Evolutionary conservation across 2,797 vertebrate genomes (phyloP).

Genomic region (Mus spretus): DNA sequence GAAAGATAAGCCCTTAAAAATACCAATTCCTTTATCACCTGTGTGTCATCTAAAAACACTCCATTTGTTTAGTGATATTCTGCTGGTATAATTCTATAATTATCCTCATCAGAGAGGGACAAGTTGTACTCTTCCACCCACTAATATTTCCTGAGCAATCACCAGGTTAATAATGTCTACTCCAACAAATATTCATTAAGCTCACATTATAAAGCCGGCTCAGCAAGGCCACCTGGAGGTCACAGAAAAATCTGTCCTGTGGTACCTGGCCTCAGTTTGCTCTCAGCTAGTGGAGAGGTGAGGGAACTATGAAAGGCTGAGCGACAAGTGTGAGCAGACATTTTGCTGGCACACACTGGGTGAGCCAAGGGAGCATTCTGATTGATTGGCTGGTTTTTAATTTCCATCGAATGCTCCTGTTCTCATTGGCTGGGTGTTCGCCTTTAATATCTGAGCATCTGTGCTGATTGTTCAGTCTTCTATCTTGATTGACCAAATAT

Average conservation of each 20-base stretch:
- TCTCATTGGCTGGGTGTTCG: slow-evolving; percentile 33
- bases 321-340: slow-evolving; percentile 7
- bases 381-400: slow-evolving; percentile 26
- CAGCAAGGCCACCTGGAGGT: slow-evolving; percentile 63
- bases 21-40: slow-evolving; percentile 59
- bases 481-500: slow-evolving; percentile 14
- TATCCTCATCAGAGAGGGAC: slow-evolving; percentile 73
- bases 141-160: slow-evolving; percentile 73
- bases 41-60: slow-evolving; percentile 71
- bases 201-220: slow-evolving; percentile 55
- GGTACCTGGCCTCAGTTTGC: slow-evolving; percentile 53
- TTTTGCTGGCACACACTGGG: neutral
- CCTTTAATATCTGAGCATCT: slow-evolving; percentile 53
- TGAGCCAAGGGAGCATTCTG: slow-evolving; percentile 32
- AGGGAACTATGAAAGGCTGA: slow-evolving; percentile 16
- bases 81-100: slow-evolving; percentile 73
- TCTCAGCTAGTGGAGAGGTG: slow-evolving; percentile 15
- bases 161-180: slow-evolving; percentile 68
- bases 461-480: slow-evolving; percentile 49
- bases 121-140: slow-evolving; percentile 72
- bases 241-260: slow-evolving; percentile 27
- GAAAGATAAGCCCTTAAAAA: slow-evolving; percentile 77
- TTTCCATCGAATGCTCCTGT: neutral
- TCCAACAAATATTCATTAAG: slow-evolving; percentile 75
- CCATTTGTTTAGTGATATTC: slow-evolving; percentile 73